Evolutionary conservation across 2,113 vertebrate genomes (phyloP).

Genomic region (Aramus guarauna): DNA sequence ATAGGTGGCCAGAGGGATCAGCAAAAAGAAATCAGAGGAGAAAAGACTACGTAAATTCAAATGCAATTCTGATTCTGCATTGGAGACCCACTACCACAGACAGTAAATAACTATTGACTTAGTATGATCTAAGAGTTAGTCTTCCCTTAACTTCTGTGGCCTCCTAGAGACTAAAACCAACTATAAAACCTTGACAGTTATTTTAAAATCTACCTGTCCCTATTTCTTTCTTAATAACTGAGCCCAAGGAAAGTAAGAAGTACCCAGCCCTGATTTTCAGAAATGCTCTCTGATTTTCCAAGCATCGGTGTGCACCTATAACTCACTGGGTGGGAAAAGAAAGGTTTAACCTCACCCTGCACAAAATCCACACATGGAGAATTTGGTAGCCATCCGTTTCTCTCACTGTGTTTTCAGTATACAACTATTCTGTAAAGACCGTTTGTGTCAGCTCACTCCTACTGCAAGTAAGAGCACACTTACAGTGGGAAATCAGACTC

Average conservation of each 20-base stretch:
- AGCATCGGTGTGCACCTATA: not conserved
- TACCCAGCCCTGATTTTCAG: not conserved
- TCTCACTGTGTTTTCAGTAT: not conserved
- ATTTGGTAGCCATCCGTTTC: not conserved
- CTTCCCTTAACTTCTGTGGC: not conserved
- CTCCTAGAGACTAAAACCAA: not conserved
- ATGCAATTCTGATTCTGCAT: not conserved
- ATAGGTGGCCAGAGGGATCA: not conserved
- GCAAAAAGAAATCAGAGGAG: not conserved
- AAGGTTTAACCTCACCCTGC: not conserved
- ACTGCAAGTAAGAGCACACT: not conserved
- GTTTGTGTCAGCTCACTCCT: not conserved
- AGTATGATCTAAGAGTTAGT: not conserved
- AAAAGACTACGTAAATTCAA: not conserved
- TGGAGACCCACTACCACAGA: not conserved
- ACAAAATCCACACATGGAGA: accelerated
- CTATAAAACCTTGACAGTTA: not conserved
- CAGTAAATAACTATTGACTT: not conserved
- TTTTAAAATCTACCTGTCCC: not conserved
- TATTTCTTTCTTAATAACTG: not conserved
- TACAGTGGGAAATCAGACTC: not conserved
- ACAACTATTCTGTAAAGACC: not conserved
- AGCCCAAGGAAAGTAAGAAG: not conserved
- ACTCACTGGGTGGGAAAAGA: not conserved
- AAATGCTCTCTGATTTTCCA: not conserved